Evolutionary conservation across 2,888 invertebrate genomes (phyloP).

Genomic region (Drosophila rubida): DNA sequence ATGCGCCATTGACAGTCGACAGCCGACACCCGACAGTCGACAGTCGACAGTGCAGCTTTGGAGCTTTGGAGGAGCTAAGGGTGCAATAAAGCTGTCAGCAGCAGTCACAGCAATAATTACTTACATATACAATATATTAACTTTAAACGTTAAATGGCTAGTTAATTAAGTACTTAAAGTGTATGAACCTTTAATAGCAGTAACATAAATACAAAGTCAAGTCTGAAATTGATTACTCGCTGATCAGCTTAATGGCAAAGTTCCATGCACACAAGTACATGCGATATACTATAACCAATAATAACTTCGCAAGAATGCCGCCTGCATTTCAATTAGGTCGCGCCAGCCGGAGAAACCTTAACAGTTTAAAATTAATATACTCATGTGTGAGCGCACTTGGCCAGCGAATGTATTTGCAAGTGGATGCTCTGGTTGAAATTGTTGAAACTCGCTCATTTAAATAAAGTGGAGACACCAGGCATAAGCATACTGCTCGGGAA

Average conservation of each 20-base stretch:
- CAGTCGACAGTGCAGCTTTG: slow-evolving; percentile 9
- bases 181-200: slow-evolving; percentile 12
- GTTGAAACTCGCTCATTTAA: slow-evolving; percentile 56
- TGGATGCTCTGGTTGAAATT: slow-evolving; percentile 52
- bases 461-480: slow-evolving; percentile 40
- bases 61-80: slow-evolving; percentile 4
- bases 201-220: slow-evolving; percentile 27
- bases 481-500: not conserved
- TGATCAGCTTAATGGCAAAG: slow-evolving; percentile 17
- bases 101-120: slow-evolving; percentile 38
- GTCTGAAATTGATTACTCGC: slow-evolving; percentile 24
- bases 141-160: slow-evolving; percentile 42
- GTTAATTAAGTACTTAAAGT: slow-evolving; percentile 57
- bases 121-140: slow-evolving; percentile 23
- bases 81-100: slow-evolving; percentile 37
- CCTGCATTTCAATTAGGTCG: slow-evolving; percentile 62
- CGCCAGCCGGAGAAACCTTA: slow-evolving; percentile 44
- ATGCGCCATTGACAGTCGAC: slow-evolving; percentile 18
- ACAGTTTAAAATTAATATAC: slow-evolving; percentile 54
- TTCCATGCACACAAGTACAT: slow-evolving; percentile 17
- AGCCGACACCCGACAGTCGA: not conserved
- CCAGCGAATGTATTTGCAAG: slow-evolving; percentile 19
- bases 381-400: slow-evolving; percentile 27
- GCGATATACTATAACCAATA: slow-evolving; percentile 49
- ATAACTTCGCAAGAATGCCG: slow-evolving; percentile 49